phyloP scores from a whole-genome alignment of 2,113 vertebrate genomes.

The Scopus umbretta region DNA sequence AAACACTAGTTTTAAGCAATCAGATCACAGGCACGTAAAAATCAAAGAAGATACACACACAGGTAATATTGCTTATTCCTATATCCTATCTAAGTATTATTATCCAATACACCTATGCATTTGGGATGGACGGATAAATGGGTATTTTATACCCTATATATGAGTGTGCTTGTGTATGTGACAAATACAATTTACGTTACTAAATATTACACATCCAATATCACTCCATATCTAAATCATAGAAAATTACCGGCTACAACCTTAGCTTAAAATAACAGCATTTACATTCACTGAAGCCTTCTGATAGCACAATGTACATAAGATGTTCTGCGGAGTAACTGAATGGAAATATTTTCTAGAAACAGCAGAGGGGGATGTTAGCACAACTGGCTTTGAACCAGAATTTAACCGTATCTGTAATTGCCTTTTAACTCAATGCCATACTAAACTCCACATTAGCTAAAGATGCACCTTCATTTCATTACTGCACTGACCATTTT shows the following conservation, averaged over 20 bases:
- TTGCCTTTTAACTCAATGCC: constrained; percentile 49
- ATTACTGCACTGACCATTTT: constrained; percentile 25
- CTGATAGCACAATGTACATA: not conserved
- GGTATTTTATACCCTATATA: not conserved
- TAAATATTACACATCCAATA: not conserved
- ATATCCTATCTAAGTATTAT: not conserved
- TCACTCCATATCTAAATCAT: not conserved
- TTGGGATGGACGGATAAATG: not conserved
- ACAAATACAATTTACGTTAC: not conserved
- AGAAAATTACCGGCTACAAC: not conserved
- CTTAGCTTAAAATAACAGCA: constrained; percentile 24
- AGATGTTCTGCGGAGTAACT: constrained; percentile 31
- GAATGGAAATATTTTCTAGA: constrained; percentile 51
- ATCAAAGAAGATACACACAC: not conserved
- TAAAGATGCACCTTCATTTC: constrained; percentile 42
- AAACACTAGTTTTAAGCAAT: not conserved
- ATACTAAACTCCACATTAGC: constrained; percentile 46
- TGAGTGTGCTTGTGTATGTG: not conserved
- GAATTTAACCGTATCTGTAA: constrained; percentile 56
- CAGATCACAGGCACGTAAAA: not conserved
- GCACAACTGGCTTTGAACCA: constrained; percentile 53
- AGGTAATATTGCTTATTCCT: not conserved
- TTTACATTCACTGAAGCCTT: not conserved
- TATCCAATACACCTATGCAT: not conserved
- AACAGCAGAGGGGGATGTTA: constrained; percentile 54